Evolutionary conservation across 2,113 vertebrate genomes (phyloP).

Genomic region (Taxidea taxus): DNA sequence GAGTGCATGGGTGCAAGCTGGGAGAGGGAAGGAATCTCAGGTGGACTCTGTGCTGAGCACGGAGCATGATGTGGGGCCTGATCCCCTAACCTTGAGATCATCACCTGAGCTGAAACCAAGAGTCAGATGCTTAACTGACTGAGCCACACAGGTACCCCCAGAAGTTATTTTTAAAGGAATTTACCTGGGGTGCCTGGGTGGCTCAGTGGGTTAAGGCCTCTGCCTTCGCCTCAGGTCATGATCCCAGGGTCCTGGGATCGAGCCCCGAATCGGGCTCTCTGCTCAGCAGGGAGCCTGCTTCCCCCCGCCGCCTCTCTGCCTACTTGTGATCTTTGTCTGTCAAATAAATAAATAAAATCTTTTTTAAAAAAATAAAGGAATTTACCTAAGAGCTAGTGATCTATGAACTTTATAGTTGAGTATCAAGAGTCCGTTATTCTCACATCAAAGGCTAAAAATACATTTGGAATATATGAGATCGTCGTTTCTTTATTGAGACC

Average conservation of each 20-base stretch:
- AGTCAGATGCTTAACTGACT: background rate
- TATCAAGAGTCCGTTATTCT: background rate
- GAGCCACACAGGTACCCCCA: background rate
- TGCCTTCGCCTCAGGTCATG: no score
- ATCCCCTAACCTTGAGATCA: background rate
- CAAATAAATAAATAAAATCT: no score
- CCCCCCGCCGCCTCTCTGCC: no score
- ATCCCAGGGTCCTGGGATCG: no score
- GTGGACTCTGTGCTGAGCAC: background rate
- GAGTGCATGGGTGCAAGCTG: background rate
- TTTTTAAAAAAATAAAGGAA: background rate
- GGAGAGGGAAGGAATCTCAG: background rate
- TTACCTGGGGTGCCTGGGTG: no score
- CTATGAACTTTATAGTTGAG: conserved; percentile 58
- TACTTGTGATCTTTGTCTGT: no score
- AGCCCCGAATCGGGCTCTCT: no score
- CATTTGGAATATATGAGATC: conserved; percentile 16
- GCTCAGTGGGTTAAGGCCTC: no score
- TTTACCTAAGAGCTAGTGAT: background rate
- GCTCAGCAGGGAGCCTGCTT: no score
- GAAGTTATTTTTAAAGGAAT: background rate
- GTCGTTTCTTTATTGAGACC: conserved; percentile 42
- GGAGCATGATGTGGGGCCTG: background rate
- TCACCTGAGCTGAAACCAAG: background rate
- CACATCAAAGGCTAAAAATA: conserved; percentile 8